Conservation (phyloP, 2,797 vertebrate species). For the Lepus townsendii region DNA sequence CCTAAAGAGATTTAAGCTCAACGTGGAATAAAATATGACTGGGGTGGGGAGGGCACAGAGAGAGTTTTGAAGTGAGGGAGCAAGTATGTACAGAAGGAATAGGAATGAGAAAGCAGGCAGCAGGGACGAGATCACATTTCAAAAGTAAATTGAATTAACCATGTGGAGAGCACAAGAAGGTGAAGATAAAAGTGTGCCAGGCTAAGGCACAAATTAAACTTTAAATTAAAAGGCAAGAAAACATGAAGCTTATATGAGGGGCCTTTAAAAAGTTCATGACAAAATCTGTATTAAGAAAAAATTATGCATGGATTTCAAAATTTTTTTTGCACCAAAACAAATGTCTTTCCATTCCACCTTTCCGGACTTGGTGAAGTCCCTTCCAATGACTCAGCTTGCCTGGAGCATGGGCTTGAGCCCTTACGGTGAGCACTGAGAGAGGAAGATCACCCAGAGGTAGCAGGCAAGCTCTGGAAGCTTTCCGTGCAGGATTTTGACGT, state of each 20-base stretch:
- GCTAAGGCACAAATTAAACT: background rate
- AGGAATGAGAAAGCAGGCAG: background rate
- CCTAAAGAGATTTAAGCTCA: background rate
- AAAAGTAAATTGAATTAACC: conserved; percentile 50
- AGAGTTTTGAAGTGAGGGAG: background rate
- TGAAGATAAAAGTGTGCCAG: background rate
- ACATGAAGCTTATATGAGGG: background rate
- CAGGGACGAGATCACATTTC: background rate
- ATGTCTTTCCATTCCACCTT: no score
- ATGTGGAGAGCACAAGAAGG: background rate
- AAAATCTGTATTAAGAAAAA: no score
- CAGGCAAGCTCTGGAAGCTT: background rate
- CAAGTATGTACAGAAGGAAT: background rate
- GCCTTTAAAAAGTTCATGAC: no score
- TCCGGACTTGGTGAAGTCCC: no score
- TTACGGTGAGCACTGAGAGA: background rate
- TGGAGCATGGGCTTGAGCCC: background rate
- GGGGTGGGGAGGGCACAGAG: background rate
- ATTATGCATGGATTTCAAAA: no score
- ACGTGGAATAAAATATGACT: conserved; percentile 12
- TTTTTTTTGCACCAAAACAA: no score
- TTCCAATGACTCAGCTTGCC: background rate
- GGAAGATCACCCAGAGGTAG: background rate
- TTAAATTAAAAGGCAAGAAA: conserved; percentile 32
- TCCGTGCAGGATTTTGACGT: background rate